phyloP scores from a whole-genome alignment of 2,888 invertebrate species.

The Acrobasis suavella region DNA sequence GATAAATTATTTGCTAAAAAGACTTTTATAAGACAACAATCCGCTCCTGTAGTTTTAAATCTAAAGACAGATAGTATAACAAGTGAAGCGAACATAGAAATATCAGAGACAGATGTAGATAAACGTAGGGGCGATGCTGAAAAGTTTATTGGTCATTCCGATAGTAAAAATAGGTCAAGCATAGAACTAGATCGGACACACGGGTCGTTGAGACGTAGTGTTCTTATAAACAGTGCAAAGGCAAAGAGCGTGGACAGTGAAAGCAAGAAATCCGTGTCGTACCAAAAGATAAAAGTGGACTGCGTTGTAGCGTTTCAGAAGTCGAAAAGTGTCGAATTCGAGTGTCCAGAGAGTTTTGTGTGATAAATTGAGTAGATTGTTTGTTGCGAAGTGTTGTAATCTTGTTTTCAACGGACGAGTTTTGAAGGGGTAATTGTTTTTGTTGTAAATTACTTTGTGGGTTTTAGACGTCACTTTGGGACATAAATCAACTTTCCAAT shows the following conservation, averaged over 20 bases:
- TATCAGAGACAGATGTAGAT: slow-evolving; percentile 45
- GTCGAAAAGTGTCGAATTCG: slow-evolving; percentile 66
- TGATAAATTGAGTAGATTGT: slow-evolving; percentile 39
- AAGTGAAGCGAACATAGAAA: slow-evolving; percentile 68
- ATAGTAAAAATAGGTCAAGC: slow-evolving; percentile 56
- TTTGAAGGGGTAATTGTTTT: background rate
- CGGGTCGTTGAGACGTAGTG: slow-evolving; percentile 74
- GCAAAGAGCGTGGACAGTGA: slow-evolving; percentile 68
- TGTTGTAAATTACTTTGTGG: background rate
- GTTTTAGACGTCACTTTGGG: too few species aligned
- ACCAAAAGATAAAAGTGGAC: slow-evolving; percentile 69
- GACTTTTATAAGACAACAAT: slow-evolving; percentile 70
- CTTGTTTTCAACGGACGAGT: background rate
- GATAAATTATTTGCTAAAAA: slow-evolving; percentile 63
- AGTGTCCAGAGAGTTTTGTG: slow-evolving; percentile 75
- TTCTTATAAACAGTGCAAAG: slow-evolving; percentile 74
- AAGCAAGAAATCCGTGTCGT: slow-evolving; percentile 49
- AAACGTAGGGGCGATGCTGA: slow-evolving; percentile 41
- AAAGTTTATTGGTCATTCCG: slow-evolving; percentile 68
- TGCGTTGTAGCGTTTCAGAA: slow-evolving; percentile 72
- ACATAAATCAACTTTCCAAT: too few species aligned
- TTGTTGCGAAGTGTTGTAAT: slow-evolving; percentile 13
- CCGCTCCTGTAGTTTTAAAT: slow-evolving; percentile 64
- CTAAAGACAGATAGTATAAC: slow-evolving; percentile 64
- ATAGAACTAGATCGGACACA: slow-evolving; percentile 54